Base-by-base conservation (phyloP, 1,140 invertebrate species). In the Mactra quadrangularis region DNA sequence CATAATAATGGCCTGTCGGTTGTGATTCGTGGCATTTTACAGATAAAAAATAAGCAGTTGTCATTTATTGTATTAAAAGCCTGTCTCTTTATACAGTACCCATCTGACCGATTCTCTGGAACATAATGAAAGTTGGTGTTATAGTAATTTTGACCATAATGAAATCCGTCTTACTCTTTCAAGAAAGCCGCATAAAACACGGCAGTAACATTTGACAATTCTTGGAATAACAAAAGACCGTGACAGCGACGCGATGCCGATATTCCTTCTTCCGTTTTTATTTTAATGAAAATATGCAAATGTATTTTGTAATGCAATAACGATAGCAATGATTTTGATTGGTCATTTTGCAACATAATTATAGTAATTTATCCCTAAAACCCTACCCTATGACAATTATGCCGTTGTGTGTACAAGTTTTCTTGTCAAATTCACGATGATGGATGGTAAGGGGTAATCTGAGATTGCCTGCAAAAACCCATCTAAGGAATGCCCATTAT, bases 261-360 rank as follows among this genome's bases (percentile, higher is more conserved):
- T 55, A 38, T 50, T 55, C 47, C 53, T 60, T 81, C 55, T 33
- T 47, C 66, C 35, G 38, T 81, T 71, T 57, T 81, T 81, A 57
- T 59, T 55, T 81, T 81, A 81, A 81, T 81, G 77, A 81, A 81
- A 68, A 81, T 81, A 81, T 81, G 77, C 77, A 81, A 81, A 81
- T 81, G 77, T 71, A 68, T 81, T 81, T 81, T 81, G 77, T 81
- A 81, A 81, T 81, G 77, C 60, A 81, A 68, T 81, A 81, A 81
- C 47, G 77, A 71, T 64, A 1, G 31, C 60, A 81, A 81, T 81
- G 64, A 15, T 45, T 81, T 60, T 70, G 77, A 81, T 81, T 81
- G 77, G 77, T 81, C 77, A 81, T 81, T 81, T 81, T 81, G 77
- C 55, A 66, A 81, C 47, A 22, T 81, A 81, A 81, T 81, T 81